A percentile compares a stretch with the other conserved stretches of the same genome.
Evolutionary conservation across 2,888 invertebrate species (phyloP).

Genomic region (Portevinia maculata): DNA sequence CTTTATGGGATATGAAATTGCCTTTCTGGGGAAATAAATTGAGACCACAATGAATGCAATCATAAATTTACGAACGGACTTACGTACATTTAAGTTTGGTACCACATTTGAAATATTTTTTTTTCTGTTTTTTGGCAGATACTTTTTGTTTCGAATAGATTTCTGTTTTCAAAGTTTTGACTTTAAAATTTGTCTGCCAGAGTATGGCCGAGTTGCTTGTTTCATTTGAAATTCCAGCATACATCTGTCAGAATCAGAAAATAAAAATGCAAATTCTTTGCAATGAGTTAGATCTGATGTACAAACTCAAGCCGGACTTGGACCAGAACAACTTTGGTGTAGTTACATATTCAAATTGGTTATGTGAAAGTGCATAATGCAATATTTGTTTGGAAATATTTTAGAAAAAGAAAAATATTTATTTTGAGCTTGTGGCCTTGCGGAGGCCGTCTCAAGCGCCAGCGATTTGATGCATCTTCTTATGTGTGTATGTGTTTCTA

Average conservation of each 20-base stretch:
- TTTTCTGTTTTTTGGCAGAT: background rate
- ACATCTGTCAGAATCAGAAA: constrained; percentile 37
- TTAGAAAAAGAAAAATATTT: constrained; percentile 4
- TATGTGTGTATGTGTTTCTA: no score
- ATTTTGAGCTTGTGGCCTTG: background rate
- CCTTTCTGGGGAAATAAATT: constrained; percentile 42
- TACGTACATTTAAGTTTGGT: constrained; percentile 39
- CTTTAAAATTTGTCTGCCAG: background rate
- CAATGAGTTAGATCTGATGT: constrained; percentile 20
- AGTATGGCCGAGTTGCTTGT: no score
- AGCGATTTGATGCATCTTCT: background rate
- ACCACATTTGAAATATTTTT: background rate
- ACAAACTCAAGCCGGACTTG: background rate
- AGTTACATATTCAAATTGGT: constrained; percentile 58
- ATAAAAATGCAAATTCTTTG: constrained; percentile 40
- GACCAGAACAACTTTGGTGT: background rate
- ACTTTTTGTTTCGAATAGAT: constrained; percentile 13
- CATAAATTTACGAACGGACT: constrained; percentile 55
- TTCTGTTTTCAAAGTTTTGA: constrained; percentile 5
- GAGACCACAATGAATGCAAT: constrained; percentile 52
- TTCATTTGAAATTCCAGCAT: constrained; percentile 3
- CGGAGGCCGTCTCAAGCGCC: background rate
- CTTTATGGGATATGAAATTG: constrained; percentile 59
- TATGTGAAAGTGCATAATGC: constrained; percentile 24
- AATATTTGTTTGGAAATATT: constrained; percentile 11